These are phyloP conservation scores for Epinephelus awoara DNA, from an alignment of 2,797 vertebrate species.

Conservation along the genomic window DNA sequence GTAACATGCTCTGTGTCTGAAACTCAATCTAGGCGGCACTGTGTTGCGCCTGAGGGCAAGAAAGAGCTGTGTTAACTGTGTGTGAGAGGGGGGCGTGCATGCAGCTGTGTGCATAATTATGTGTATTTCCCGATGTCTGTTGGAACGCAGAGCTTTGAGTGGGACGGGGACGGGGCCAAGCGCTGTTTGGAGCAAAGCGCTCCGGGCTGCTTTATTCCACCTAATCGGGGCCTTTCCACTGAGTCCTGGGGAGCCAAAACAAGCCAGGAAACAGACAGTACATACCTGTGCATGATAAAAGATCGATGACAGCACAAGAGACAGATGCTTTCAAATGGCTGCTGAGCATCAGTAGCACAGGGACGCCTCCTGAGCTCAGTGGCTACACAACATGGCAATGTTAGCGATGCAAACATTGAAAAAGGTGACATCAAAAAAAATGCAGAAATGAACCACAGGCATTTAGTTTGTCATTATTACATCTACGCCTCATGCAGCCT, in stretches of 20 bases:
- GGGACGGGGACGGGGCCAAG: constrained; percentile 55
- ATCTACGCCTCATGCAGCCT: constrained; percentile 27
- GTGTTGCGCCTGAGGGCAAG: constrained; percentile 69
- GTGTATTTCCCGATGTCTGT: constrained; percentile 56
- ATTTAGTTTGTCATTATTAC: constrained; percentile 28
- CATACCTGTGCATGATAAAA: constrained; percentile 68
- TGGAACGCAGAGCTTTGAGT: constrained; percentile 55
- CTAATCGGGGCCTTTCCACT: constrained; percentile 61
- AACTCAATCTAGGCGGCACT: constrained; percentile 79
- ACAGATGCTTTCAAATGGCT: constrained; percentile 58
- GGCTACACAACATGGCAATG: constrained; percentile 41
- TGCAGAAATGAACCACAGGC: constrained; percentile 24
- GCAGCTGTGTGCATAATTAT: constrained; percentile 47
- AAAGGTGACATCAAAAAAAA: constrained; percentile 18
- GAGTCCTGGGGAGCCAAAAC: constrained; percentile 62
- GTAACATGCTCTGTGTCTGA: constrained; percentile 84
- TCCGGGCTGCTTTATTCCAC: constrained; percentile 66
- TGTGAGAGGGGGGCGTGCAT: constrained; percentile 34
- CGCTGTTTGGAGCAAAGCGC: constrained; percentile 52
- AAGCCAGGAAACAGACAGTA: constrained; percentile 62
- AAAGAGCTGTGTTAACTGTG: constrained; percentile 50
- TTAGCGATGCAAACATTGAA: constrained; percentile 54
- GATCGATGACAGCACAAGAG: constrained; percentile 44
- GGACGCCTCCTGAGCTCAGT: constrained; percentile 47
- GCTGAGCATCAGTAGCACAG: constrained; percentile 40